Conservation (phyloP, 2,113 vertebrate genomes). For the Fregata magnificens region DNA sequence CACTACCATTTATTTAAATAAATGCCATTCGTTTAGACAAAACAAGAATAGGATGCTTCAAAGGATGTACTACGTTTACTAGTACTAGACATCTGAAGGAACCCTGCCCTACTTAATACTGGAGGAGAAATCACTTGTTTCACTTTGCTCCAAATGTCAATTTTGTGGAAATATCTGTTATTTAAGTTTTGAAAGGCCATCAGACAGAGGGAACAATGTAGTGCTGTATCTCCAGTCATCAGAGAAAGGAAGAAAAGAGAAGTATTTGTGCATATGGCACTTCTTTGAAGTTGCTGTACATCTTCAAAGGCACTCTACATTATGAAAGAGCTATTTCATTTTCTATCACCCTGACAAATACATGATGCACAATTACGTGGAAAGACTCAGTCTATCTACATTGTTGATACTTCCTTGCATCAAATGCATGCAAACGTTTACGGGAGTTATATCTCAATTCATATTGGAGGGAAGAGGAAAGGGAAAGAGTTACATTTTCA, state of each 20-base stretch:
- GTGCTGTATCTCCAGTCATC: not conserved
- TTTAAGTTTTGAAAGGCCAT: constrained; percentile 4
- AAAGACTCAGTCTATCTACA: not conserved
- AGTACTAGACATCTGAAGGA: not conserved
- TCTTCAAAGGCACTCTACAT: not conserved
- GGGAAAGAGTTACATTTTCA: not conserved
- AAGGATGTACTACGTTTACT: not conserved
- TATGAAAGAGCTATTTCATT: not conserved
- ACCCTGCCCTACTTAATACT: not conserved
- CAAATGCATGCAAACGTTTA: not conserved
- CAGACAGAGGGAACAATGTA: not conserved
- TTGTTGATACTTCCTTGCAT: not conserved
- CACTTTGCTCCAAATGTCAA: not conserved
- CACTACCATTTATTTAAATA: not conserved
- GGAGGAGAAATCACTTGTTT: not conserved
- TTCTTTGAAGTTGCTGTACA: not conserved
- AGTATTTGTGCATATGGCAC: not conserved
- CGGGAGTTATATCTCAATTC: not conserved
- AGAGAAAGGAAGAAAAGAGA: not conserved
- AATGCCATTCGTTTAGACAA: not conserved
- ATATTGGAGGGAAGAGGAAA: not conserved
- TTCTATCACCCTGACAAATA: not conserved
- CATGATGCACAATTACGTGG: not conserved
- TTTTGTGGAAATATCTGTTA: not conserved
- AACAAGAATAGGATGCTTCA: not conserved